Evolutionary conservation across 2,797 vertebrate species (phyloP).

Genomic region (Eurystomus glaucurus): DNA sequence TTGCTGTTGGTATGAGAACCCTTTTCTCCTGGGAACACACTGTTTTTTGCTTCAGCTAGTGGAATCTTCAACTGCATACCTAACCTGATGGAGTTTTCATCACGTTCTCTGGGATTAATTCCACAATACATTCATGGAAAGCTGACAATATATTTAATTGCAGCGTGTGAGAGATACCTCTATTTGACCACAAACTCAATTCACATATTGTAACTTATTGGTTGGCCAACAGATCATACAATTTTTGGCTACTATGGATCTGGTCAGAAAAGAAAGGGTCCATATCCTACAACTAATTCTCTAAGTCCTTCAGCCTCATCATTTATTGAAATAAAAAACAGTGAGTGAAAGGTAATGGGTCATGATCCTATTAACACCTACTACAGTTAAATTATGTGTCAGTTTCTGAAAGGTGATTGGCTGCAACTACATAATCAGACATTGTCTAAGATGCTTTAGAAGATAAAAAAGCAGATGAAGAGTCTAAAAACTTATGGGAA

Average conservation of each 20-base stretch:
- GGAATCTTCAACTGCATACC: not conserved
- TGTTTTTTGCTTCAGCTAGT: not conserved
- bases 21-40: not conserved
- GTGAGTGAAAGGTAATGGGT: not conserved
- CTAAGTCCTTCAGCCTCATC: not conserved
- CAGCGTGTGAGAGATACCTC: fast-evolving
- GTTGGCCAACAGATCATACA: not conserved
- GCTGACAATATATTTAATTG: not conserved
- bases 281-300: not conserved
- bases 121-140: not conserved
- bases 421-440: not conserved
- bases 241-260: not conserved
- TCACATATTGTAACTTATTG: not conserved
- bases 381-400: not conserved
- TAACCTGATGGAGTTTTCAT: not conserved
- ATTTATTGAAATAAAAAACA: not conserved
- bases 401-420: not conserved
- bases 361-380: not conserved
- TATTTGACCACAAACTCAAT: not conserved
- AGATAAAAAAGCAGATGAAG: not conserved
- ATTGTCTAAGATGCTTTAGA: not conserved
- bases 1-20: not conserved
- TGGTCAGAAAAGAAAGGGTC: not conserved
- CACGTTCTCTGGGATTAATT: not conserved
- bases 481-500: not conserved